Percentiles rank a stretch among this genome's conserved stretches.
phyloP scores from a whole-genome alignment of 2,797 vertebrate genomes.

The Gallinago nigripennis region DNA sequence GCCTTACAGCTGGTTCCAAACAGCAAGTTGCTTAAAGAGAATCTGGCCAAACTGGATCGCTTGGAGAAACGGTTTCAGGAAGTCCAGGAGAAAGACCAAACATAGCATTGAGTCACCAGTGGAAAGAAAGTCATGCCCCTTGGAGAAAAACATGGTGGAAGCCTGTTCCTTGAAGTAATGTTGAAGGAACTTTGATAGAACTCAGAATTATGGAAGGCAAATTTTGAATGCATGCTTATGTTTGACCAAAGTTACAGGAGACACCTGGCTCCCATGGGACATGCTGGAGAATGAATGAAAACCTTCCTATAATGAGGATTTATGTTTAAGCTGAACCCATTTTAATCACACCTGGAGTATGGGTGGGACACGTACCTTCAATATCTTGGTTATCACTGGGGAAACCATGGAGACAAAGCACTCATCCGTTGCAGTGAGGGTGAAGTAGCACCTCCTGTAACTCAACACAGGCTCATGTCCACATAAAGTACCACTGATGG shows the following conservation, averaged over 20 bases:
- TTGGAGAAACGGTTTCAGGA: slow-evolving; percentile 88
- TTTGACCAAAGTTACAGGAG: not conserved
- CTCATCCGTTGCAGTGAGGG: not conserved
- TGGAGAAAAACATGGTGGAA: not conserved
- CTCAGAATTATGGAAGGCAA: not conserved
- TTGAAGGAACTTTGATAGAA: not conserved
- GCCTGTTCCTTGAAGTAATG: not conserved
- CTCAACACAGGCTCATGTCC: not conserved
- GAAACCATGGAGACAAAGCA: not conserved
- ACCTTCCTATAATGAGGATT: not conserved
- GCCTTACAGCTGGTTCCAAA: slow-evolving; percentile 89
- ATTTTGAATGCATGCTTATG: not conserved
- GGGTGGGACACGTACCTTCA: not conserved
- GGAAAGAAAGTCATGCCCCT: not conserved
- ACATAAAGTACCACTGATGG: not conserved
- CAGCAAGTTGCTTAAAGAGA: slow-evolving; percentile 93
- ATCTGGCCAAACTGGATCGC: slow-evolving; percentile 93
- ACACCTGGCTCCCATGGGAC: not conserved
- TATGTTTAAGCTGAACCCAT: slow-evolving; percentile 25
- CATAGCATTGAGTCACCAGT: not conserved
- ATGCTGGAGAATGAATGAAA: slow-evolving; percentile 3
- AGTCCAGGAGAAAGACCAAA: slow-evolving; percentile 71
- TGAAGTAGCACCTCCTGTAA: not conserved
- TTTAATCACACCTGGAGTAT: not conserved
- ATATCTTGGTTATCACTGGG: not conserved